phyloP scores from a whole-genome alignment of 2,113 vertebrate species.

The Ahaetulla prasina region DNA sequence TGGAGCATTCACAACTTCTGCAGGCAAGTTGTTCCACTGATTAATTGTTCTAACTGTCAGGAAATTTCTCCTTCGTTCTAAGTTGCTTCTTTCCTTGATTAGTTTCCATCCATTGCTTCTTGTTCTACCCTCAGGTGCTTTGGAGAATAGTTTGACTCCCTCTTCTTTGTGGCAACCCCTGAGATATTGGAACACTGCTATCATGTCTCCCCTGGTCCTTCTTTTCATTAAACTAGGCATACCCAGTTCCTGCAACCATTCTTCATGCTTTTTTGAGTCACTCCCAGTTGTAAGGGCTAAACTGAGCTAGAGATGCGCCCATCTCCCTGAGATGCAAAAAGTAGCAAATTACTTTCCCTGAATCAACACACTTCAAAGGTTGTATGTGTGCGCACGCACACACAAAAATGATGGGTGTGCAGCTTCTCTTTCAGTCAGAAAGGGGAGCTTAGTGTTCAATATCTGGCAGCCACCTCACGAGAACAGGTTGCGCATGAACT shows the following conservation, averaged over 20 bases:
- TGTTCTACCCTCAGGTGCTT: no score
- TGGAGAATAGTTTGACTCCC: no score
- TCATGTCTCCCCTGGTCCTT: no score
- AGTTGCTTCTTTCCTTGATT: neutral
- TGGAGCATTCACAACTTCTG: neutral
- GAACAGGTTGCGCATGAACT: neutral
- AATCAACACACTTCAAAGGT: neutral
- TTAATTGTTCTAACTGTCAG: neutral
- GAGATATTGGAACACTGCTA: no score
- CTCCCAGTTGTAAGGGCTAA: neutral
- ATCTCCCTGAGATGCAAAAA: neutral
- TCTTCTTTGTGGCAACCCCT: no score
- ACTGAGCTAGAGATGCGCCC: neutral
- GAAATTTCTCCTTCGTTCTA: neutral
- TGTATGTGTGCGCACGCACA: neutral
- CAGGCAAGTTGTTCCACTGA: neutral
- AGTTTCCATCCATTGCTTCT: neutral
- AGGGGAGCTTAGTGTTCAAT: neutral
- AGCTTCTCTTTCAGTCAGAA: neutral
- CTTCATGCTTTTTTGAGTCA: neutral
- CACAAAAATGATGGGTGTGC: neutral
- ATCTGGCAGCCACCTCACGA: neutral
- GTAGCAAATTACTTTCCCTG: neutral
- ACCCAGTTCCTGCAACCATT: no score
- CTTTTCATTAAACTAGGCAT: no score